These are phyloP conservation scores for Drosophila repleta DNA, from an alignment of 1,140 invertebrate genomes.

Conservation along the genomic window DNA sequence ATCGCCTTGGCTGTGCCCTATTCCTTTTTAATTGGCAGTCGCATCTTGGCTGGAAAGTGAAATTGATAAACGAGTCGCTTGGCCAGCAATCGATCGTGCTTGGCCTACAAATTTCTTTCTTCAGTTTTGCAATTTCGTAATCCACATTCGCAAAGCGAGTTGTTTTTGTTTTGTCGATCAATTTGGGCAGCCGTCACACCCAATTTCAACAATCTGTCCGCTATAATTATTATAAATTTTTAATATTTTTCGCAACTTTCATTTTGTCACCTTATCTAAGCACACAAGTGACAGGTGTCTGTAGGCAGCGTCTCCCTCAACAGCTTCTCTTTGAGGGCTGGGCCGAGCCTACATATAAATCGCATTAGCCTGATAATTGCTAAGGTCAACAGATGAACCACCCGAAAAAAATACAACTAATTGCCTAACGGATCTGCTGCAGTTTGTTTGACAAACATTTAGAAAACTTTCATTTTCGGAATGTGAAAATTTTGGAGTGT, in stretches of 20 bases:
- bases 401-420: conserved; percentile 10
- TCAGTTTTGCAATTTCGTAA: conserved; percentile 34
- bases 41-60: conserved; percentile 56
- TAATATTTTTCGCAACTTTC: conserved; percentile 60
- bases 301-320: conserved; percentile 1
- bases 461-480: conserved; percentile 70
- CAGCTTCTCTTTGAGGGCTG: neutral
- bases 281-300: conserved; percentile 41
- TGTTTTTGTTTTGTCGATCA: neutral
- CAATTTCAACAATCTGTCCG: conserved; percentile 19
- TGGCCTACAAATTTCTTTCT: conserved; percentile 27
- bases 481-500: conserved; percentile 25
- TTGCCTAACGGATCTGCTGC: conserved; percentile 22
- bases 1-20: conserved; percentile 59
- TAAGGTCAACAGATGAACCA: conserved; percentile 46
- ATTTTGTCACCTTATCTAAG: conserved; percentile 49
- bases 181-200: conserved; percentile 30
- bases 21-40: conserved; percentile 66
- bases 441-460: conserved; percentile 44
- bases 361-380: conserved; percentile 66
- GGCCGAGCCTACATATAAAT: conserved; percentile 51
- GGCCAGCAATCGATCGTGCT: conserved; percentile 16
- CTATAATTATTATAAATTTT: conserved; percentile 39
- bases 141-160: conserved; percentile 32
- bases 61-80: conserved; percentile 59